Base-by-base conservation (phyloP, 2,888 invertebrate species). In the Disparrhopalites patrizii region DNA sequence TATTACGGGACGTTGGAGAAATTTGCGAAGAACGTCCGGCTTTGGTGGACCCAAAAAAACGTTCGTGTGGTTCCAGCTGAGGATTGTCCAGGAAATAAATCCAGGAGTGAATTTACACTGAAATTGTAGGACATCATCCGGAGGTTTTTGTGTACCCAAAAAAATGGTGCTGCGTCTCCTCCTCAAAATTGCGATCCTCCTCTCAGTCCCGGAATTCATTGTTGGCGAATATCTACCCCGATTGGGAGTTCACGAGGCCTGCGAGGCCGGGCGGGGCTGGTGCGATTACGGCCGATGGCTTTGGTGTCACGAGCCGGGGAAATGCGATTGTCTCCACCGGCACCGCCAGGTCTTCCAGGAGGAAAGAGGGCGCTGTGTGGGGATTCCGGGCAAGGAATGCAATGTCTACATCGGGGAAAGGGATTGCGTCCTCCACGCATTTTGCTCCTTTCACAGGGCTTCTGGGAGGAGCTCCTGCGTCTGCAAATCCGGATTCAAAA, bases 281-380 rank as follows among this genome's bases (percentile, higher is more conserved):
- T 67, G 63, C 52, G 57, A 63, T 25, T 67, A 67, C 28, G 31
- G 58, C 4, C 58, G 60, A 51, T 67, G 67, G 67, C 54, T 67
- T 4, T 67, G 57, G 58, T 67, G 67, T 67, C 55, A 55, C 15
- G 30, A 47, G 40, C 27, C 30, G 4, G 57, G 64, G 15, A 15
- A 18, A 30, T 67, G 67, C 38, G 64, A 38, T 2, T 67, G 67
- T 33, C 40, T 67, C 1, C 63, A 63, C 50, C 67, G 51, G 28
- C 3, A 27, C 3, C 18, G 62, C 20, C 67, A 67, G 31, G 25
- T 60, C 8, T 67, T 51, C 36, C 60, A 64, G 25, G 36, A 25
- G 3, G 20, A 8, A 23, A 25, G 63, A n/a, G 50, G 54, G n/a
- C 50, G 63, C 1, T 67, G 67, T 31, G 63, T 63, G 47, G 50